Base-by-base conservation (phyloP, 2,797 vertebrate genomes). In the Bryconaethiops microstoma region DNA sequence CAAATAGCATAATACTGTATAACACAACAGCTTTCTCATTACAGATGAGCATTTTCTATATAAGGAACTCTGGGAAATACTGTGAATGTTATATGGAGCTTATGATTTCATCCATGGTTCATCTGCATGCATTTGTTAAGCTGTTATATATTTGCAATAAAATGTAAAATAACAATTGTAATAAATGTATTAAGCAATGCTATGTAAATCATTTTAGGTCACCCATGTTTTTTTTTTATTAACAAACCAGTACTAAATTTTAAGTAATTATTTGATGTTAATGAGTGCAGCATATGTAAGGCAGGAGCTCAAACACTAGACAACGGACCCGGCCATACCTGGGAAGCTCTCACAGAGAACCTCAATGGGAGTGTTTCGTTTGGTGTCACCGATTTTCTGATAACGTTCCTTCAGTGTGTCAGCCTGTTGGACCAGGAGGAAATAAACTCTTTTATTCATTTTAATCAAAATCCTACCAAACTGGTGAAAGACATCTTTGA, bases 381-480 rank as follows among this genome's bases (percentile, higher is more conserved):
- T 99, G 74, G 97, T 99, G 92, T 99, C 97, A 83, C 97, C 97
- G n/a, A 99, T 99, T 93, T 99, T 99, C 92, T 99, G 97, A 91
- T 99, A 99, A 92, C 97, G 94, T 88, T 99, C 97, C 92, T 99
- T 99, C 82, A 99, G 92, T 1, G 97, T 99, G 91, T 99, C 97
- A 57, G 97, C 97, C 97, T 99, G 88, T 75, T 79, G 8, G 78
- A 71, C 85, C 35, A 14, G 19, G 48, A 52, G 13, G 13, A 48
- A 75, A 78, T 54, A 52, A 71, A 74, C 72, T 57, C 29, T 39
- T 35, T 57, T 67, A 8, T n/a, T 69, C 9, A 39, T 19, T 19
- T 40, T 68, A 19, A 19, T 45, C 5, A 4, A 12, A 13, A 10
- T 76, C n/a, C 67, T 19, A 19, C 10, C 2, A 42, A 42, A 54